Percentiles rank a stretch among this genome's conserved stretches.
These are phyloP conservation scores for Argyresthia goedartella DNA, from an alignment of 2,888 invertebrate species.

Conservation along the genomic window DNA sequence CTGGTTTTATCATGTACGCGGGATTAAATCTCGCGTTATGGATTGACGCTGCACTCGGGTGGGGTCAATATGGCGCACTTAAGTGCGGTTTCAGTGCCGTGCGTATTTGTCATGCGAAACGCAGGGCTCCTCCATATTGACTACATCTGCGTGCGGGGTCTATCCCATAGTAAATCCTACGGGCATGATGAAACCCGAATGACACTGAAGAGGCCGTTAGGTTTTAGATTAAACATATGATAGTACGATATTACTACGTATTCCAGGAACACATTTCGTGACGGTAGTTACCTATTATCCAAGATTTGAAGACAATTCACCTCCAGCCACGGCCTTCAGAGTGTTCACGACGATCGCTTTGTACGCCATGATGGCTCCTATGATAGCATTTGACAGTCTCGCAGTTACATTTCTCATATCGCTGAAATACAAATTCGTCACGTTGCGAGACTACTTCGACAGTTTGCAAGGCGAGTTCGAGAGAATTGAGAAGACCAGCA, in stretches of 20 bases:
- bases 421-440: conserved; percentile 55
- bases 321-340: conserved; percentile 26
- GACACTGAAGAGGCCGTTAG: too few species aligned
- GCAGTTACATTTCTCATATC: conserved; percentile 45
- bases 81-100: too few species aligned
- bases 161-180: too few species aligned
- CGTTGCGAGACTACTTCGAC: conserved; percentile 44
- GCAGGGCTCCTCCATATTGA: too few species aligned
- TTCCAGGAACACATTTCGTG: conserved; percentile 44
- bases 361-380: conserved; percentile 34
- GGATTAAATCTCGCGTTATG: too few species aligned
- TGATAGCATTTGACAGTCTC: conserved; percentile 46
- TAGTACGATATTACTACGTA: neutral
- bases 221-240: too few species aligned
- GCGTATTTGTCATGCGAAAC: too few species aligned
- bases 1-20: too few species aligned
- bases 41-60: too few species aligned
- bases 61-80: too few species aligned
- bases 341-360: conserved; percentile 33
- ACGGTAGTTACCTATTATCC: conserved; percentile 54
- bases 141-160: too few species aligned
- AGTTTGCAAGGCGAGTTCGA: conserved; percentile 30
- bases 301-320: conserved; percentile 32
- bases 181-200: too few species aligned
- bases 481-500: conserved; percentile 20